Evolutionary conservation across 1,140 invertebrate species (phyloP), one percentile per base, ranked within the genome.

Genomic region (Drosophila punjabiensis): DNA sequence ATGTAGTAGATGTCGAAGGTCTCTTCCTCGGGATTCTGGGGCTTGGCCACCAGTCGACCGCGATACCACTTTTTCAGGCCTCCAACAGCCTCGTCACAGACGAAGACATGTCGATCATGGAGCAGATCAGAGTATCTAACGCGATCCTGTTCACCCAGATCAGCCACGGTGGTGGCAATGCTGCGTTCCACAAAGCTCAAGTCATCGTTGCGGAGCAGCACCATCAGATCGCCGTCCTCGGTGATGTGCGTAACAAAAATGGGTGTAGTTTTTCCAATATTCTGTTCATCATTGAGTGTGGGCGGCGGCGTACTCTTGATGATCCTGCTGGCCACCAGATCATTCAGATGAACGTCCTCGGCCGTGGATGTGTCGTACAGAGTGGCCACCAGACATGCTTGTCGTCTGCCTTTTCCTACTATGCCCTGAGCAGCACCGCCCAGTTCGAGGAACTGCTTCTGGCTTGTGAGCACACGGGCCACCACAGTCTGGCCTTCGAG

Each of bases 301-400:
- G 93, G 93, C 11, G 76, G 41, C 9, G 84, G 78, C 8, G 89
- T 91, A 10, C 68, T 75, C 53, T 82, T 76, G 0, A 73, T 91
- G 13, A 93, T 92, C 20, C 82, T 71, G 20, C 70, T 76, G 30
- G 91, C 75, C 37, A 93, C 65, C 73, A 92, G 45, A 47, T 86
- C 82, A 58, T 93, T 93, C 0, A 93, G 67, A 60, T 93, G 91
- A 3, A 93, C 76, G 50, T 93, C 92, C 24, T 93, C 92, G 4
- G 88, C 69, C 0, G 92, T 84, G 0, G 93, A 93, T 5, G 93
- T 93, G 50, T 93, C 93, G 33, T 89, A 93, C 11, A 93, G 67
- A 6, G 91, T 90, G 45, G 81, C 88, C 20, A 93, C 82, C 14
- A 93, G 86, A 56, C 85, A 90, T 1, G 80, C 79, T n/a, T 53